Evolutionary conservation across 1,140 invertebrate genomes (phyloP).

Genomic region (Laupala kohalensis): DNA sequence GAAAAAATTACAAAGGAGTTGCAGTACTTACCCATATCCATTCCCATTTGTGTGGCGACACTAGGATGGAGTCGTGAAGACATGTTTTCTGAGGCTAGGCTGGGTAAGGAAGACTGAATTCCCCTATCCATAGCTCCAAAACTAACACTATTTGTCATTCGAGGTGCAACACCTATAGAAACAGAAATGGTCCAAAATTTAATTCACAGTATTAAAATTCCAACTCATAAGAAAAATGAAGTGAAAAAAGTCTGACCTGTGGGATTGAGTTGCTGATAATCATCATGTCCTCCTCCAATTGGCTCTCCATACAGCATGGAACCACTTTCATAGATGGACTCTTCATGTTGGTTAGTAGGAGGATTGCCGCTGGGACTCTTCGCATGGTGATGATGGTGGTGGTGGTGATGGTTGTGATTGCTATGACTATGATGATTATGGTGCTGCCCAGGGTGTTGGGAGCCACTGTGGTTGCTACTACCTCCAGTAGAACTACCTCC

Average conservation of each 20-base stretch:
- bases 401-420: neutral
- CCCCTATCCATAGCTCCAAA: constrained; percentile 28
- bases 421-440: neutral
- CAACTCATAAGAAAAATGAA: no score
- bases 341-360: neutral
- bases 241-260: neutral
- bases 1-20: neutral
- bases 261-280: neutral
- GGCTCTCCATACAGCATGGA: constrained; percentile 31
- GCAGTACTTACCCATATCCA: constrained; percentile 2
- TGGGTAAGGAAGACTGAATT: constrained; percentile 35
- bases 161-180: neutral
- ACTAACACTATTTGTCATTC: neutral
- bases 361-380: neutral
- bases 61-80: neutral
- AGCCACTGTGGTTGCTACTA: neutral
- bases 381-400: neutral
- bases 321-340: constrained; percentile 32
- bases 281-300: constrained; percentile 5
- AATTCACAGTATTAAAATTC: no score
- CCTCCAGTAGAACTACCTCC: neutral
- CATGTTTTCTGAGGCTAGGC: constrained; percentile 22
- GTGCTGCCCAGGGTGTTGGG: neutral
- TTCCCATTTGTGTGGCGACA: neutral
- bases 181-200: no score